Evolutionary conservation across 30 jellyfish, hydroid and myxozoan genomes (phyloP), one percentile per base, ranked within the genome.

Genomic region (Turritopsis rubra): DNA sequence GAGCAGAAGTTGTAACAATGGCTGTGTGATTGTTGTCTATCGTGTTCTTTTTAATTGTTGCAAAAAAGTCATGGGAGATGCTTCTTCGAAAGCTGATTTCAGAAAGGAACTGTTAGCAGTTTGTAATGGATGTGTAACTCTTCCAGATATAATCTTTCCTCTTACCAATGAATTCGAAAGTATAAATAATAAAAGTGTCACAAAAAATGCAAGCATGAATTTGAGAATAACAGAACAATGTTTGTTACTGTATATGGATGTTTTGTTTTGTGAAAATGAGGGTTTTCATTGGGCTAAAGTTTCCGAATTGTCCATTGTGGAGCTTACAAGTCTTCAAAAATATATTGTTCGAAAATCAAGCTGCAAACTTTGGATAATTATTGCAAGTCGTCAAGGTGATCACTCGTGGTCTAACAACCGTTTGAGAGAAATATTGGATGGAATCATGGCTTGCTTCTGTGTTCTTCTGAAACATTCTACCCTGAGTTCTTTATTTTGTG

Each of bases 401-500:
- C 66, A 52, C 54, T 18, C 29, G 21, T 80, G 87, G 87, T 23
- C 60, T 52, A 80, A 80, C 29, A 52, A 80, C 28, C n/a, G 21
- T 26, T 80, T 80, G 66, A 80, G 17, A 53, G 53, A 54, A 18
- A 17, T 53, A 28, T 41, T 53, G 7, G 53, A 79, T 26, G 81
- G 29, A 17, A 68, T 81, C 0, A 7, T 81, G 0, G 20, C 5
- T 17, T 24, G 71, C 28, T 28, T 85, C 19, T 53, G 85, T 54
- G 81, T 68, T 65, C 21, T 85, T 24, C 29, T 94, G 5, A 20
- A 75, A 21, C 52, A 75, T 7, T 21, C 28, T 60, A 72, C 75
- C 17, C 1, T 80, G 1, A 75, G 73, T 29, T 23, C 75, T 19
- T 86, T 89, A 28, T 53, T 89, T n/a, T 28, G 54, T 72, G 96